Percentiles rank a stretch among this genome's conserved stretches.
These are phyloP conservation scores for Xestobium rufovillosum DNA, from an alignment of 2,888 invertebrate genomes.

Conservation along the genomic window DNA sequence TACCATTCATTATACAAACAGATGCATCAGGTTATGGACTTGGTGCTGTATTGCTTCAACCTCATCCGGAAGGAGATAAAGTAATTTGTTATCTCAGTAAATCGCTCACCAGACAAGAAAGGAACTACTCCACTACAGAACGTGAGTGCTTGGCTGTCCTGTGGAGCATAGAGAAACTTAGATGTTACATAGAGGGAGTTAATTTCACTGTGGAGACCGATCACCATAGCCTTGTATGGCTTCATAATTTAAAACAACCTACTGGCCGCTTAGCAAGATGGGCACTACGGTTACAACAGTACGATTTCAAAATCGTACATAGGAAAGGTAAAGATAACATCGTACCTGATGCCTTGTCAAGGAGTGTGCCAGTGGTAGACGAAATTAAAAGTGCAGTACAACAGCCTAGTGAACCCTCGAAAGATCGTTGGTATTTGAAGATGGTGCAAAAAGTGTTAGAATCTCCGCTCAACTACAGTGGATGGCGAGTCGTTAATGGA, in stretches of 20 bases:
- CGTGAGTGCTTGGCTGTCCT: conserved; percentile 10
- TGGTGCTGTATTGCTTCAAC: conserved; percentile 11
- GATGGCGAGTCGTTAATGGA: no score
- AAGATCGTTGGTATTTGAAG: no score
- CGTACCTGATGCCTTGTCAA: no score
- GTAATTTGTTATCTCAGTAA: conserved; percentile 12
- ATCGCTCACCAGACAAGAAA: conserved; percentile 6
- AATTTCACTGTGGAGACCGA: conserved; percentile 12
- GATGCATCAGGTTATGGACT: conserved; percentile 12
- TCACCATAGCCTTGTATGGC: conserved; percentile 11
- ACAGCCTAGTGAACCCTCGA: no score
- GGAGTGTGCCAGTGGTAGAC: no score
- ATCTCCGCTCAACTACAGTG: no score
- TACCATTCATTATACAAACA: conserved; percentile 12
- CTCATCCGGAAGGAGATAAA: conserved; percentile 7
- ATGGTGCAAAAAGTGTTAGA: no score
- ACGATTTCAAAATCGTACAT: no score
- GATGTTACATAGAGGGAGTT: conserved; percentile 6
- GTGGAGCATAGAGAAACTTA: conserved; percentile 7
- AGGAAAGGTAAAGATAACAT: no score
- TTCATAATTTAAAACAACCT: conserved; percentile 10
- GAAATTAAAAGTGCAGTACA: no score
- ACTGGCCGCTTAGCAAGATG: no score
- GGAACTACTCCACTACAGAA: conserved; percentile 8
- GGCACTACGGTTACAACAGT: no score